phyloP scores from a whole-genome alignment of 2,888 invertebrate genomes.

The Bursaphelenchus okinawaensis region DNA sequence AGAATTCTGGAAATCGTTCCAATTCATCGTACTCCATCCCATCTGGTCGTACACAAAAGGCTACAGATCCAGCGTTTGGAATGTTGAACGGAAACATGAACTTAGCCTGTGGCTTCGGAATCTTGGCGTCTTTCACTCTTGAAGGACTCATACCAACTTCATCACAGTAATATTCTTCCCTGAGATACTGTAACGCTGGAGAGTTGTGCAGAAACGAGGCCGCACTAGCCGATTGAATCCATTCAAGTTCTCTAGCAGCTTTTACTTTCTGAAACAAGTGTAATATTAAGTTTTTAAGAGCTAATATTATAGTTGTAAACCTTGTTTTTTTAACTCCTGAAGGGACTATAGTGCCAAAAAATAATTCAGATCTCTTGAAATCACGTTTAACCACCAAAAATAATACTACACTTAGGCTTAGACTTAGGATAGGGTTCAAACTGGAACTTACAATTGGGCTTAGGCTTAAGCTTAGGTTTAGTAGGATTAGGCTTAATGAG shows the following conservation, averaged over 20 bases:
- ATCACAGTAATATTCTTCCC: constrained; percentile 38
- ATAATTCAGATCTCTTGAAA: too few relatives aligned
- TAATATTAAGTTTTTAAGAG: not conserved
- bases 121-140: constrained; percentile 16
- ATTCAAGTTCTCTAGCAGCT: constrained; percentile 17
- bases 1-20: constrained; percentile 33
- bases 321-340: too few relatives aligned
- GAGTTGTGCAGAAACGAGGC: constrained; percentile 38
- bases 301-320: too few relatives aligned
- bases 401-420: too few relatives aligned
- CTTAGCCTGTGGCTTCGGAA: not conserved
- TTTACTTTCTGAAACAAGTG: constrained; percentile 17
- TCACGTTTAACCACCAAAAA: too few relatives aligned
- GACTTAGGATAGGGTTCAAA: too few relatives aligned
- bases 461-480: too few relatives aligned
- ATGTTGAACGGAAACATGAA: constrained; percentile 45
- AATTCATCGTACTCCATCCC: constrained; percentile 32
- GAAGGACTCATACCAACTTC: constrained; percentile 42
- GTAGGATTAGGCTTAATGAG: too few relatives aligned
- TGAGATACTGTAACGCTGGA: constrained; percentile 35
- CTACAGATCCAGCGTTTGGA: constrained; percentile 35
- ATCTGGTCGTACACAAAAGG: constrained; percentile 40
- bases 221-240: constrained; percentile 28
- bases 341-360: too few relatives aligned
- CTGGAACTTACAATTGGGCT: too few relatives aligned